Evolutionary conservation across 1,140 invertebrate genomes (phyloP), one percentile per base, ranked within the genome.

Genomic region (Zaprionus tsacasi): DNA sequence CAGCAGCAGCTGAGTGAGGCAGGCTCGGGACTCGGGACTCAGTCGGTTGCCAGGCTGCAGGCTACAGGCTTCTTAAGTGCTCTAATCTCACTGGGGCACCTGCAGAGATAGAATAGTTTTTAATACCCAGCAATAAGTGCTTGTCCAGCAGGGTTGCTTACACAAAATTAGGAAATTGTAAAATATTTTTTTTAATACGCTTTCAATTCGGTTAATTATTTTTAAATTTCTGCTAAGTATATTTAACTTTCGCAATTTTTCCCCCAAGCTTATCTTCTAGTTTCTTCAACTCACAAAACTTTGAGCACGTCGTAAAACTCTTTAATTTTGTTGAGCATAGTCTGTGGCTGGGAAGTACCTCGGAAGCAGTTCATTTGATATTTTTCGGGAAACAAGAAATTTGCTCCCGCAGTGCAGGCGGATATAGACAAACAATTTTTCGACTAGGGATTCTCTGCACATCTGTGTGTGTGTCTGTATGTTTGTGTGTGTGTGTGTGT

Each of bases 21-120:
- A 33, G 27, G 13, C n/a, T 61, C 10, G 54, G 73, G 43, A 56
- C 11, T 27, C 63, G 40, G 73, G 43, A 56, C 11, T 27, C 63
- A 30, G 25, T 55, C 25, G 33, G 61, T 33, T 66, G 79, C 61
- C 30, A 66, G 10, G 50, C 50, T 27, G 50, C n/a, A 54, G 10
- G 50, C 50, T 27, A 25, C n/a, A 54, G 13, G 71, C 27, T 30
- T 30, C 82, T 86, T 85, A 69, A 85, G 81, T 85, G 78, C 81
- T 65, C 17, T 57, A 50, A 48, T 59, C 65, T 59, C 65, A 70
- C 81, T 52, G 66, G 70, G 70, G 15, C 65, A 56, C 15, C 50
- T 36, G 11, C 38, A 7, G n/a, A 57, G 10, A 25, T 25, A 45
- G 40, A 57, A 57, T 69, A 21, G 33, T 36, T 48, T 57, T 40